phyloP scores from a whole-genome alignment of 2,113 vertebrate genomes.

The Caranx melampygus region DNA sequence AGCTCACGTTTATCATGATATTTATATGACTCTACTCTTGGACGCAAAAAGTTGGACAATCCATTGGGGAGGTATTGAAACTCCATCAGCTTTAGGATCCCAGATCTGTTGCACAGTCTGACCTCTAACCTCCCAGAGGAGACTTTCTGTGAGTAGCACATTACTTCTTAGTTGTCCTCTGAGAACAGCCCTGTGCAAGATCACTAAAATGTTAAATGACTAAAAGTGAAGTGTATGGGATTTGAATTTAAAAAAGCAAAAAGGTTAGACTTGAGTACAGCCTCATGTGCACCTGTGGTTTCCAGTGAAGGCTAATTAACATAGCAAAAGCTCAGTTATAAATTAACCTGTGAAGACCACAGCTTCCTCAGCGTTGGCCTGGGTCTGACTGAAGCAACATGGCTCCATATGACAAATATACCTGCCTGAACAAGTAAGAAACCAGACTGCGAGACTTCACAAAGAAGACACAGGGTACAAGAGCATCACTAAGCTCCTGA shows the following conservation, averaged over 20 bases:
- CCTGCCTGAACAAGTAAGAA: neutral
- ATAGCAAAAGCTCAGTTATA: neutral
- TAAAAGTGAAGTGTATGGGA: no score
- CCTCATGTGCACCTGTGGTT: neutral
- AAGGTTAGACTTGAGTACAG: no score
- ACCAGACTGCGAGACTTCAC: neutral
- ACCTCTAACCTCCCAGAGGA: neutral
- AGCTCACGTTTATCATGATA: no score
- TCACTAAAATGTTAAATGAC: neutral
- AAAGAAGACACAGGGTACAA: neutral
- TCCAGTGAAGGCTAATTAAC: neutral
- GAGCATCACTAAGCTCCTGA: neutral
- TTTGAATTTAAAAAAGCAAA: no score
- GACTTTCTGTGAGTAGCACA: neutral
- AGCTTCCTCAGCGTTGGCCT: no score
- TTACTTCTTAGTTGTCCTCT: conserved; percentile 21
- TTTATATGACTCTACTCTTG: no score
- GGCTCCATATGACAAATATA: neutral
- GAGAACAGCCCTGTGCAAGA: neutral
- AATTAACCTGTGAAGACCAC: no score
- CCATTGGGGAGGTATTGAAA: neutral
- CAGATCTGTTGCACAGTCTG: conserved; percentile 16
- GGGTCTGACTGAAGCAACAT: no score
- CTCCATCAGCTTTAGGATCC: neutral
- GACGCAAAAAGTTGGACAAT: no score